Evolutionary conservation across 1,140 invertebrate genomes (phyloP).

Genomic region (Meteorus sp.): DNA sequence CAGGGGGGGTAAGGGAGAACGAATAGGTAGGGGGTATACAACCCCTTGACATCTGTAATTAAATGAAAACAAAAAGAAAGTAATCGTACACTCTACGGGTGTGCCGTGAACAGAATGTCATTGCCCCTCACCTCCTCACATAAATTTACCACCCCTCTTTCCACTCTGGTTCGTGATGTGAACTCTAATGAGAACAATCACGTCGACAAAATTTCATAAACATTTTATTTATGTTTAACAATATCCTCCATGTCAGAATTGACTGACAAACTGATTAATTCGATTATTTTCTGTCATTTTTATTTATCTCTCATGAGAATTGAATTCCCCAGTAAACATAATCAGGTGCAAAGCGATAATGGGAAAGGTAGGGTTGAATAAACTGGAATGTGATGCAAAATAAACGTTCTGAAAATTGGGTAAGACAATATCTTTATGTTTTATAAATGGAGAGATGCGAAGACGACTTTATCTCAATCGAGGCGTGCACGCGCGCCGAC

Average conservation of each 20-base stretch:
- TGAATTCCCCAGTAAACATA: too few species aligned
- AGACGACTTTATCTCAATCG: conserved; percentile 52
- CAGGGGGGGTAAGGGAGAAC: conserved; percentile 15
- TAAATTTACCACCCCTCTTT: conserved; percentile 13
- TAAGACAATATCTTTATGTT: too few species aligned
- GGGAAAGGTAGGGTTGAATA: too few species aligned
- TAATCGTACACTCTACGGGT: conserved; percentile 55
- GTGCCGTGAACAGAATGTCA: conserved; percentile 50
- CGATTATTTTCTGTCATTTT: too few species aligned
- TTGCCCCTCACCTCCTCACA: conserved; percentile 39
- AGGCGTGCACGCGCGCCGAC: conserved; percentile 49
- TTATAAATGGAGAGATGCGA: conserved; percentile 15
- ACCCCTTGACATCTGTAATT: conserved; percentile 61
- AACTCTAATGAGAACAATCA: too few species aligned
- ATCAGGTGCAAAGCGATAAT: too few species aligned
- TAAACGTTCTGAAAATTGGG: conserved; percentile 47
- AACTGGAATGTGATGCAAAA: conserved; percentile 43
- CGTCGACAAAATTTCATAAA: too few species aligned
- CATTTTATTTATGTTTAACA: too few species aligned
- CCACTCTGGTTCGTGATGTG: background rate
- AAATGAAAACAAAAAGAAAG: conserved; percentile 60
- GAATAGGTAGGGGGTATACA: conserved; percentile 35
- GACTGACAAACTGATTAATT: too few species aligned
- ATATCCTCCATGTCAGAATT: too few species aligned
- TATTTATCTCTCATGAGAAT: too few species aligned